Percentiles rank a stretch among this genome's conserved stretches.
phyloP scores from a whole-genome alignment of 2,888 invertebrate species.

The Liopterus haemorrhoidalis region DNA sequence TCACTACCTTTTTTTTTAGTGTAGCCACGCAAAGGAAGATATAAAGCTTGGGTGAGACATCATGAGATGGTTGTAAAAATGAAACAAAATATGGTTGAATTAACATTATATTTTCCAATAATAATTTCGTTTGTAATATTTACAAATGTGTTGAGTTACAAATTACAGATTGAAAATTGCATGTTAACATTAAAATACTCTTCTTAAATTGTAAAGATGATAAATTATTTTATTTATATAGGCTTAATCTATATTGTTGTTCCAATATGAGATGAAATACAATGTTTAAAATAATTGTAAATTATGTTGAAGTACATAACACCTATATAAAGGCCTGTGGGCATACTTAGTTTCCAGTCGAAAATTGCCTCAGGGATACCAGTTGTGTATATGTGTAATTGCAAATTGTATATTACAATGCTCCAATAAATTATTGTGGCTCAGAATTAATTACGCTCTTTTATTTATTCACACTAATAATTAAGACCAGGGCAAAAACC shows the following conservation, averaged over 20 bases:
- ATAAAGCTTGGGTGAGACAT: too few relatives aligned
- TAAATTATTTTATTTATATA: slow-evolving; percentile 20
- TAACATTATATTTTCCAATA: too few relatives aligned
- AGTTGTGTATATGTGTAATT: slow-evolving; percentile 19
- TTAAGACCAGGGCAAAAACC: too few relatives aligned
- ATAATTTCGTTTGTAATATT: neutral
- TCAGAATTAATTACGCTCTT: too few relatives aligned
- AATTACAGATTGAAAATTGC: neutral
- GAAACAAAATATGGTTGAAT: too few relatives aligned
- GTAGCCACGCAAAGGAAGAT: too few relatives aligned
- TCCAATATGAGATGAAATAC: slow-evolving; percentile 3
- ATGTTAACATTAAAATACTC: slow-evolving; percentile 9
- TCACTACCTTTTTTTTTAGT: too few relatives aligned
- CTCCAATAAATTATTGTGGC: slow-evolving; percentile 24
- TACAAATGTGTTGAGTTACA: neutral
- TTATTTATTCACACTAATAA: too few relatives aligned
- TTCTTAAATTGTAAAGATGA: slow-evolving; percentile 9
- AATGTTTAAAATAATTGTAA: slow-evolving; percentile 6
- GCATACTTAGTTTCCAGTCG: slow-evolving; percentile 17
- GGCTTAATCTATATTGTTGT: slow-evolving; percentile 15
- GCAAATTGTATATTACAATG: slow-evolving; percentile 21
- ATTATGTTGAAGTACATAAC: too few relatives aligned
- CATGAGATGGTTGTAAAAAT: too few relatives aligned
- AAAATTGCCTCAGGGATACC: slow-evolving; percentile 21
- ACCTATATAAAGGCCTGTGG: slow-evolving; percentile 11